A percentile compares a stretch with the other conserved stretches of the same genome.
Conservation (phyloP, 2,797 vertebrate genomes). For the Graptemys geographica region DNA sequence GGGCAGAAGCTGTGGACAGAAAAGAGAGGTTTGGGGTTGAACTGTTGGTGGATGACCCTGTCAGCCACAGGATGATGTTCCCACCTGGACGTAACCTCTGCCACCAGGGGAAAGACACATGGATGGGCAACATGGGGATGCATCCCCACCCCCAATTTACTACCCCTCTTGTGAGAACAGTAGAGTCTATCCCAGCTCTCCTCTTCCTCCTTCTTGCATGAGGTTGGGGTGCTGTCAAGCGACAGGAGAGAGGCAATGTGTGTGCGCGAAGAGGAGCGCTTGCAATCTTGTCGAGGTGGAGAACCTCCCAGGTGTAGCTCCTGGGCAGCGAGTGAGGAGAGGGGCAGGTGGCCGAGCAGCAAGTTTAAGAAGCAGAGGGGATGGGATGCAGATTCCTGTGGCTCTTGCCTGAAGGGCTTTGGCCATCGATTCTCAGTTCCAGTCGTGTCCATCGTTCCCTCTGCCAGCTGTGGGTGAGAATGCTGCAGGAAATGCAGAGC, state of each 20-base stretch:
- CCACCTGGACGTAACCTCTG: neutral
- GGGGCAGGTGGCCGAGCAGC: neutral
- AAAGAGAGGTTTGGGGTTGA: neutral
- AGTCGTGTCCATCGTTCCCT: neutral
- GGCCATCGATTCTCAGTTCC: neutral
- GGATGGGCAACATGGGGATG: neutral
- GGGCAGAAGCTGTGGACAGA: neutral
- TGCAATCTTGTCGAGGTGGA: accelerated
- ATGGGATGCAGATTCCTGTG: accelerated
- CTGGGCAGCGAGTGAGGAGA: neutral
- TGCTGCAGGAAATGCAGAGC: accelerated
- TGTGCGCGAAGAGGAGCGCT: neutral
- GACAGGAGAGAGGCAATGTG: accelerated
- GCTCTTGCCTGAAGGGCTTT: neutral
- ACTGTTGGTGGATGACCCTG: no score
- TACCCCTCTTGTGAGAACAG: no score
- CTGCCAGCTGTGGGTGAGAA: accelerated
- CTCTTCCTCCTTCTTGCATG: no score
- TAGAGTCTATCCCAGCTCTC: no score
- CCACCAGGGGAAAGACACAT: neutral
- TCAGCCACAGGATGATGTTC: accelerated
- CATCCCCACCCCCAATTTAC: neutral
- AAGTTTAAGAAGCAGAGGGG: neutral
- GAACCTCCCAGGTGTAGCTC: accelerated
- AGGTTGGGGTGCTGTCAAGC: accelerated